Evolutionary conservation across 2,113 vertebrate genomes (phyloP), one percentile per base, ranked within the genome.

Genomic region (Thamnaconus septentrionalis): DNA sequence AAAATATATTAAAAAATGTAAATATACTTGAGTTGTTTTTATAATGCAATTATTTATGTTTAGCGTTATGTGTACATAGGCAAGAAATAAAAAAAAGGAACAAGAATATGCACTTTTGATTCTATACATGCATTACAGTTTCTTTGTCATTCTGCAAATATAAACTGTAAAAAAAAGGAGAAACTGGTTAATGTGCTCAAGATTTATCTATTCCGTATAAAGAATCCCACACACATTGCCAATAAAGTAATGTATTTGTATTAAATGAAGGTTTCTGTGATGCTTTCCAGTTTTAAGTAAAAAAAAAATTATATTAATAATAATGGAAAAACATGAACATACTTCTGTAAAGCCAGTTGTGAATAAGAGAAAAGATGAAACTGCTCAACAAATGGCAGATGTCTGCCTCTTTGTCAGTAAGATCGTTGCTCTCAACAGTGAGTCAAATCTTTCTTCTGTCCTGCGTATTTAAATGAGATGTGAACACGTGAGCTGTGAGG

Each of bases 1-100:
- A 84, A 96, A 91, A 94, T 97, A 97, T 97, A 96, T 97, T 96
- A 95, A 95, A 31, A 98, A 94, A 93, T 99, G 97, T 99, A 98
- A 97, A 98, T 98, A 98, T 98, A 98, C 89, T 76, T 94, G 93
- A 98, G 95, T 98, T 94, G 94, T 98, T 99, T 97, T 98, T 98
- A 96, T 94, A 94, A 93, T 95, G 94, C 96, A 94, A 96, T 96
- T 99, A 99, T 99, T 99, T 99, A 99, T 98, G 95, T 99, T 96
- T 91, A 94, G 94, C 96, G 95, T 96, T 95, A 94, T 97, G 95
- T 96, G 93, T 96, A 94, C 94, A 94, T 94, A 93, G 92, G 95
- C 92, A 90, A 86, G 88, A 84, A 81, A 91, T 92, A 86, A 88
- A 84, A 81, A 86, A 81, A 83, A 83, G 83, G 81, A 90, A 88